Conservation (phyloP, 2,888 invertebrate genomes). For the Entomobrya proxima region DNA sequence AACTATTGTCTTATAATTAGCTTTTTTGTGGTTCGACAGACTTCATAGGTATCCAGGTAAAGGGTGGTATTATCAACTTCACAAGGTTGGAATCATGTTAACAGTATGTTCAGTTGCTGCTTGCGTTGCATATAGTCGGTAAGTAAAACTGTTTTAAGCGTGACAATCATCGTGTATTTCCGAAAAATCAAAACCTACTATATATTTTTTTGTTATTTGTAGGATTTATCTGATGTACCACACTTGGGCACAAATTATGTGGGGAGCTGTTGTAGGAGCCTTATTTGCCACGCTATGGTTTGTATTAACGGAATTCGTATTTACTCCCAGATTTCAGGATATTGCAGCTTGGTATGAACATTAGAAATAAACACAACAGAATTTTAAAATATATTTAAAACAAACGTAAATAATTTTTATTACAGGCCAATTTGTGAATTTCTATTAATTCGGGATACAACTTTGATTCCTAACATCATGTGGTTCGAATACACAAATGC, state of each 20-base stretch:
- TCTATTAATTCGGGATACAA: conserved; percentile 90
- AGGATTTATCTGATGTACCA: conserved; percentile 93
- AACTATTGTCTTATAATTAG: not conserved
- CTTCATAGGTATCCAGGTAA: conserved; percentile 74
- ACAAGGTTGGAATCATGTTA: conserved; percentile 73
- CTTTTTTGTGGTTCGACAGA: conserved; percentile 35
- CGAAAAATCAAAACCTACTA: not conserved
- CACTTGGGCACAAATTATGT: conserved; percentile 87
- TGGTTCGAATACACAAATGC: conserved; percentile 96
- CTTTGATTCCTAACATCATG: conserved; percentile 92
- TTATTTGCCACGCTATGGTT: conserved; percentile 89
- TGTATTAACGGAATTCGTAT: conserved; percentile 85
- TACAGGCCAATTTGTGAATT: conserved; percentile 90
- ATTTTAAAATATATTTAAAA: not conserved
- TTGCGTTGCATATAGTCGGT: conserved; percentile 75
- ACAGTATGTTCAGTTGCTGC: conserved; percentile 72
- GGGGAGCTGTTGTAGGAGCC: conserved; percentile 86
- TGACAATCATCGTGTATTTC: not conserved
- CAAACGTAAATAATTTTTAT: conserved; percentile 18
- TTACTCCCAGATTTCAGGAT: conserved; percentile 90
- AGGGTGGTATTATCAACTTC: conserved; percentile 70
- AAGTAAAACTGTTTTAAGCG: not conserved
- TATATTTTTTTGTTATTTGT: conserved; percentile 76
- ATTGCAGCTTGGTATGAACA: conserved; percentile 87
- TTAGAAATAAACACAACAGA: too few relatives aligned